Percentiles rank a stretch among this genome's conserved stretches.
Conservation (phyloP, 2,888 invertebrate genomes). For the Penaeus monodon region DNA sequence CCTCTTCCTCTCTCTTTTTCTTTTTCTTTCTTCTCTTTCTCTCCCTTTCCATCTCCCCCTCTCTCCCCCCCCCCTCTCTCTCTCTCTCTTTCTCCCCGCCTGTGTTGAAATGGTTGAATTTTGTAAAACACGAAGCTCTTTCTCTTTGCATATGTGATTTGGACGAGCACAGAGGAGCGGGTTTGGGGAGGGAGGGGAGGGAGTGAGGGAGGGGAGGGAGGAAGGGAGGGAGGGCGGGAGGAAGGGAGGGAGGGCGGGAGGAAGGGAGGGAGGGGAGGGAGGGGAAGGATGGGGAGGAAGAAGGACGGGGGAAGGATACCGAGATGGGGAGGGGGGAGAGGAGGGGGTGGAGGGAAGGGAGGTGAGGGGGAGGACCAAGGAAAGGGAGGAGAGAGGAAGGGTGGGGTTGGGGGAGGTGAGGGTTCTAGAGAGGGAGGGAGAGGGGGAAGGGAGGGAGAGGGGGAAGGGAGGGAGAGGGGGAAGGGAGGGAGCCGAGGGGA, state of each 20-base stretch:
- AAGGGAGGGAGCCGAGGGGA: neutral
- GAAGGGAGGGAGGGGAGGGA: too few relatives aligned
- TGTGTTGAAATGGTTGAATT: neutral
- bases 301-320: too few relatives aligned
- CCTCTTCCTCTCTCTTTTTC: too few relatives aligned
- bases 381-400: neutral
- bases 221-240: neutral
- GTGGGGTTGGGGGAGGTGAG: neutral
- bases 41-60: neutral
- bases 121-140: neutral
- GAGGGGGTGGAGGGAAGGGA: neutral
- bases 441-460: neutral
- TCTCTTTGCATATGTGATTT: neutral
- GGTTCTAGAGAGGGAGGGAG: too few relatives aligned
- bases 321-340: too few relatives aligned
- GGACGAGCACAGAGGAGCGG: neutral
- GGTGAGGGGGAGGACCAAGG: neutral
- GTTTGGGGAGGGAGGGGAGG: neutral
- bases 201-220: neutral
- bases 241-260: neutral
- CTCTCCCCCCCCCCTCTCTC: neutral
- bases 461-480: neutral
- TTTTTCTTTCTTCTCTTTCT: too few relatives aligned
- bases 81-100: neutral
- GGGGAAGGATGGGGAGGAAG: neutral